Evolutionary conservation across 1,140 invertebrate genomes (phyloP).

Genomic region (Drosophila bocki): DNA sequence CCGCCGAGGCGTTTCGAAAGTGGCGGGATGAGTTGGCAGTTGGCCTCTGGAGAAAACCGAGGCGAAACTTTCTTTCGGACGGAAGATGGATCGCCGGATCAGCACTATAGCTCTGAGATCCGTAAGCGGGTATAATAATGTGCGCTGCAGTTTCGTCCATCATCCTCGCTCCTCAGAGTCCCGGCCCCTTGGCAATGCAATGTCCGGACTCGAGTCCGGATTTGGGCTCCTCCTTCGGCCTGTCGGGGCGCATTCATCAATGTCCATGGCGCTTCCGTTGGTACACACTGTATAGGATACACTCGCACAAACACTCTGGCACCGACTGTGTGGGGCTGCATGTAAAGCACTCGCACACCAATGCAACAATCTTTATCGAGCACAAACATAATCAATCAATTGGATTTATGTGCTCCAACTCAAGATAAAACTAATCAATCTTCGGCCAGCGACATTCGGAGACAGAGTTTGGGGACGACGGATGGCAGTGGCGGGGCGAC

Average conservation of each 20-base stretch:
- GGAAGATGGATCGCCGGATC: conserved; percentile 74
- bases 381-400: conserved; percentile 84
- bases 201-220: conserved; percentile 33
- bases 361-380: conserved; percentile 80
- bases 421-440: conserved; percentile 85
- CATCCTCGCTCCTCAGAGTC: not conserved
- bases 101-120: conserved; percentile 43
- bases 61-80: conserved; percentile 61
- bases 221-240: conserved; percentile 35
- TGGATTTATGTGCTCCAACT: conserved; percentile 84
- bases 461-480: conserved; percentile 35
- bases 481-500: conserved; percentile 12
- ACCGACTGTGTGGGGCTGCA: conserved; percentile 33
- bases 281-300: conserved; percentile 20
- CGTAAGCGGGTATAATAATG: conserved; percentile 24
- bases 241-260: conserved; percentile 73
- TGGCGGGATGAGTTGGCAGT: conserved; percentile 42
- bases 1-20: conserved; percentile 68
- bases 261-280: conserved; percentile 74
- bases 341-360: conserved; percentile 71
- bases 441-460: conserved; percentile 65
- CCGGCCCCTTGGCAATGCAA: conserved; percentile 12
- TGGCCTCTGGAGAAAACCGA: conserved; percentile 39
- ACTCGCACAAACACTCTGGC: conserved; percentile 16
- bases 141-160: conserved; percentile 26